These are phyloP conservation scores for Notamacropus eugenii DNA, from an alignment of 2,797 vertebrate species.

Conservation along the genomic window DNA sequence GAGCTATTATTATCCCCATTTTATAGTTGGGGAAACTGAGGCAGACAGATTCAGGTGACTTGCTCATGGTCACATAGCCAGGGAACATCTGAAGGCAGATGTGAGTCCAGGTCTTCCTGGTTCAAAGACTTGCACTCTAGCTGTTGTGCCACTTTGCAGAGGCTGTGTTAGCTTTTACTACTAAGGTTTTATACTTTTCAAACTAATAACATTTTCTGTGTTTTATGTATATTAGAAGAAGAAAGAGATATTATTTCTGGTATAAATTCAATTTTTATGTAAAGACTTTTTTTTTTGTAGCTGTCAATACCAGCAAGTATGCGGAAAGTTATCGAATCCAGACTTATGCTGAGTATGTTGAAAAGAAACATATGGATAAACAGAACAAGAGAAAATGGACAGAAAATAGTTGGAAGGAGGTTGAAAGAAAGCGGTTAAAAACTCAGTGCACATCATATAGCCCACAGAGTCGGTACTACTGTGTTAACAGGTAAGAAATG, in stretches of 20 bases:
- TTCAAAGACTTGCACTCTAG: neutral
- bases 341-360: constrained; percentile 96
- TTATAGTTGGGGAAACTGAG: constrained; percentile 1
- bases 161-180: neutral
- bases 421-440: constrained; percentile 85
- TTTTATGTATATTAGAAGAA: neutral
- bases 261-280: neutral
- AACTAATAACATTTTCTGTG: neutral
- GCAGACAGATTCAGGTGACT: neutral
- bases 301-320: constrained; percentile 97
- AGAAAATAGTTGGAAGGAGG: constrained; percentile 92
- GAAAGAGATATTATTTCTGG: neutral
- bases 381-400: constrained; percentile 88
- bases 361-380: constrained; percentile 89
- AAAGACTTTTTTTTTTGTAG: constrained; percentile 81
- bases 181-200: neutral
- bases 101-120: neutral
- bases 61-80: neutral
- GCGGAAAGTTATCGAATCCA: constrained; percentile 98
- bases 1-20: neutral
- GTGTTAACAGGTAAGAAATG: constrained; percentile 81
- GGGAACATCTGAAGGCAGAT: neutral
- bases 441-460: constrained; percentile 83
- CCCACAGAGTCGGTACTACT: constrained; percentile 81
- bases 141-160: neutral